These are phyloP conservation scores for Scotopteryx bipunctaria DNA, from an alignment of 2,888 invertebrate species.

Conservation along the genomic window DNA sequence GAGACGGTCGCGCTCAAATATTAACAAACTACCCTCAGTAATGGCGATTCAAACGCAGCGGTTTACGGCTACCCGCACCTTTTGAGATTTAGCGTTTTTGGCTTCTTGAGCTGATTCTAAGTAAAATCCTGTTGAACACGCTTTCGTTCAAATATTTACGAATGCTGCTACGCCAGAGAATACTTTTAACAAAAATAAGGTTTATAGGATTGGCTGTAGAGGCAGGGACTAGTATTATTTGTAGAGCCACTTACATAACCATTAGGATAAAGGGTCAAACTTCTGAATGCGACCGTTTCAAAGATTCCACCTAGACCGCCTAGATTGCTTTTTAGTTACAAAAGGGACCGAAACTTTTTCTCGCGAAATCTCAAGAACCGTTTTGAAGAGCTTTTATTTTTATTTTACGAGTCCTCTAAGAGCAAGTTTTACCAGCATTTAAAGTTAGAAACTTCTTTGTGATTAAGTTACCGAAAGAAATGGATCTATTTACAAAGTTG, in stretches of 20 bases:
- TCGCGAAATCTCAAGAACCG: conserved; percentile 34
- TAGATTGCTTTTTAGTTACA: conserved; percentile 33
- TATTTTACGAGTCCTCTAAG: conserved; percentile 49
- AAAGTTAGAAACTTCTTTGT: conserved; percentile 49
- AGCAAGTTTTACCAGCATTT: conserved; percentile 49
- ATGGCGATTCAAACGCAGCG: conserved; percentile 61
- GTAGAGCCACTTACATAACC: conserved; percentile 10
- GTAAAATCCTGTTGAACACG: conserved; percentile 33
- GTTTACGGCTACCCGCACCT: conserved; percentile 54
- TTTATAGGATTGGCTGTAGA: neutral
- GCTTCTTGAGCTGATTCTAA: conserved; percentile 36
- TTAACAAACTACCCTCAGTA: conserved; percentile 74
- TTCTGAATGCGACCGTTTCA: conserved; percentile 15
- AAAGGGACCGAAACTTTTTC: conserved; percentile 31
- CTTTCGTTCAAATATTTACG: conserved; percentile 16
- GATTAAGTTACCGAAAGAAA: conserved; percentile 57
- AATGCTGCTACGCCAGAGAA: conserved; percentile 11
- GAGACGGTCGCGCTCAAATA: conserved; percentile 71
- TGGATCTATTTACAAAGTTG: conserved; percentile 51
- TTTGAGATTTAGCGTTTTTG: conserved; percentile 45
- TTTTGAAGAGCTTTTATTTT: conserved; percentile 52
- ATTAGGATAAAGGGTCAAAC: conserved; percentile 11
- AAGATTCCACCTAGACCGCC: conserved; percentile 23
- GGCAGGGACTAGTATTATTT: conserved; percentile 5
- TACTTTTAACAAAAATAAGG: conserved; percentile 7